These are phyloP conservation scores for Calameuta pallipes DNA, from an alignment of 2,888 invertebrate species.

Conservation along the genomic window DNA sequence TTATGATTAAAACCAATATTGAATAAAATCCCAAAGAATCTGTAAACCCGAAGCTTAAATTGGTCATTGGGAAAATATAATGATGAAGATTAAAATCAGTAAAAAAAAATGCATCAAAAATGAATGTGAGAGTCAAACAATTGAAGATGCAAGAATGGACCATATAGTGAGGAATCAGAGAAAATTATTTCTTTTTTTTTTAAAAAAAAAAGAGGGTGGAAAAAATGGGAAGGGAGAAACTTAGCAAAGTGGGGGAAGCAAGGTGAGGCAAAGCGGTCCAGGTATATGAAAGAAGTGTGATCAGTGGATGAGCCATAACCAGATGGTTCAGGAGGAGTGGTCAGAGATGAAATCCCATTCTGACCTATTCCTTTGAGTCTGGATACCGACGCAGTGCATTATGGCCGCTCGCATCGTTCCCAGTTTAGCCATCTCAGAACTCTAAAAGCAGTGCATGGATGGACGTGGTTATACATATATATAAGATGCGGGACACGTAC, in stretches of 20 bases:
- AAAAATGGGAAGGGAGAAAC: neutral
- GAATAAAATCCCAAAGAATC: neutral
- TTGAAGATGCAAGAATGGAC: too few species aligned
- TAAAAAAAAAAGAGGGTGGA: neutral
- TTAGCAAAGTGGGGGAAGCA: neutral
- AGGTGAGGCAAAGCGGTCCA: neutral
- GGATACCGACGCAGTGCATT: constrained; percentile 58
- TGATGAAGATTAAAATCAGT: neutral
- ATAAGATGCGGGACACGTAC: neutral
- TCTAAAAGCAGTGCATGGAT: neutral
- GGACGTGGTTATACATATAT: neutral
- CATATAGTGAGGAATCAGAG: neutral
- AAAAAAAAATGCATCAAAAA: neutral
- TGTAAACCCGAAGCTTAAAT: neutral
- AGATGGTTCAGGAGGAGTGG: constrained; percentile 61
- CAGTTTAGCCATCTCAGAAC: constrained; percentile 23
- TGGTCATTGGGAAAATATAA: neutral
- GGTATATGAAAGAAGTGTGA: constrained; percentile 11
- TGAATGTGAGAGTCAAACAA: neutral
- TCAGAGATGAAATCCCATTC: constrained; percentile 59
- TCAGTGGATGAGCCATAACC: constrained; percentile 48
- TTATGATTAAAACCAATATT: neutral
- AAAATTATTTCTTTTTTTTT: neutral
- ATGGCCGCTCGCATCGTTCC: constrained; percentile 56
- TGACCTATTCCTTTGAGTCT: constrained; percentile 64